These are phyloP conservation scores for Chondrosia reniformis DNA, from an alignment of 37 sponge, comb jelly and placozoan genomes.

Conservation along the genomic window DNA sequence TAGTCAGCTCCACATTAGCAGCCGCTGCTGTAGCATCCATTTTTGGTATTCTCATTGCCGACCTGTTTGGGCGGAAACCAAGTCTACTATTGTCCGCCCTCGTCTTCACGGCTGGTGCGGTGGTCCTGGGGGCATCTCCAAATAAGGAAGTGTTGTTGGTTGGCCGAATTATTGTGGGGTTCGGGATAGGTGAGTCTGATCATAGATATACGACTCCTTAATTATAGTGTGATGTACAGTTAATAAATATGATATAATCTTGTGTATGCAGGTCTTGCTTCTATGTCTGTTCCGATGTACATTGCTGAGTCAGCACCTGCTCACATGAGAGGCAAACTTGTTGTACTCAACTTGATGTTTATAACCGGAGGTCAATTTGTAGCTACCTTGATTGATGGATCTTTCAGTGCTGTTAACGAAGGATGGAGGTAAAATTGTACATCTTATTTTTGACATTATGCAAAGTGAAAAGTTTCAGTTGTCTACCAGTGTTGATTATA, in stretches of 20 bases:
- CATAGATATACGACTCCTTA: no score
- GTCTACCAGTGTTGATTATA: no score
- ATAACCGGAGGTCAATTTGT: conserved; percentile 85
- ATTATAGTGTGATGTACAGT: background rate
- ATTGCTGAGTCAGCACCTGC: conserved; percentile 51
- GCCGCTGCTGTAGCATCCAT: conserved; percentile 77
- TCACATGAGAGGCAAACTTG: conserved; percentile 73
- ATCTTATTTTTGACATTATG: no score
- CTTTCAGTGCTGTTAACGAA: background rate
- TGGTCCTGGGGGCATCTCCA: conserved; percentile 53
- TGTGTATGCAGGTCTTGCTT: background rate
- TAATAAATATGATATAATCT: background rate
- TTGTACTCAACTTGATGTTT: conserved; percentile 68
- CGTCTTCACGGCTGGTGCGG: conserved; percentile 84
- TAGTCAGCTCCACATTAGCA: conserved; percentile 76
- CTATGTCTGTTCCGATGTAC: conserved; percentile 14
- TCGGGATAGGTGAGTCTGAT: conserved; percentile 51
- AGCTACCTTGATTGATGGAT: conserved; percentile 33
- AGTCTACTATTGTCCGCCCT: conserved; percentile 63
- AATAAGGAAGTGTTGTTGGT: conserved; percentile 51
- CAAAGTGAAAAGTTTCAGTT: no score
- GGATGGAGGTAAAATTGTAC: no score
- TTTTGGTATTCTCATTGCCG: conserved; percentile 48
- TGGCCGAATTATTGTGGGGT: conserved; percentile 76
- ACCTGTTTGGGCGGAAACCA: conserved; percentile 66